Conservation (phyloP, 1,140 invertebrate species). For the Drosophila arizonae region DNA sequence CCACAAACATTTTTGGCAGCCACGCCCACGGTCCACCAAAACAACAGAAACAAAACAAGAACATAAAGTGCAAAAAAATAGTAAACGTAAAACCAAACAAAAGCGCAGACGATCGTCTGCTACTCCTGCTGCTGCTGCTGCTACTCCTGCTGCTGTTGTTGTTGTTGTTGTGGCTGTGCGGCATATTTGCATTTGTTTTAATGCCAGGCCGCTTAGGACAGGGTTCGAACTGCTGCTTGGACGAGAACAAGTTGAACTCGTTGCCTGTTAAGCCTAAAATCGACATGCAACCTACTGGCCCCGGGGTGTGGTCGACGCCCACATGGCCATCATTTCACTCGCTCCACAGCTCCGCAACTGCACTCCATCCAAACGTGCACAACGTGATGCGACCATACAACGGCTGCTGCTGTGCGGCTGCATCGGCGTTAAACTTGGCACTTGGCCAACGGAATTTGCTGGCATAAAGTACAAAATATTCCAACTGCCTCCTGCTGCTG, state of each 20-base stretch:
- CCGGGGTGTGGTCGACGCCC: constrained; percentile 52
- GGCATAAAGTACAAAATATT: constrained; percentile 76
- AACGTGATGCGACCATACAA: constrained; percentile 16
- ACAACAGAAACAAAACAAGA: not conserved
- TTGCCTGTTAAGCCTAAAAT: constrained; percentile 71
- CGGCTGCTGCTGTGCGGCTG: constrained; percentile 45
- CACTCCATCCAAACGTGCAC: constrained; percentile 15
- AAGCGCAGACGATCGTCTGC: constrained; percentile 47
- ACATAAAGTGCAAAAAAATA: not conserved
- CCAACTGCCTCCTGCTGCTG: constrained; percentile 54
- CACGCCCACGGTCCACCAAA: constrained; percentile 24
- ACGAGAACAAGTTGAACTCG: constrained; percentile 57
- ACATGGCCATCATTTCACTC: constrained; percentile 11
- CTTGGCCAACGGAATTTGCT: constrained; percentile 70
- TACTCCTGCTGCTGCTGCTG: constrained; percentile 22
- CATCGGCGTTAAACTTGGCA: constrained; percentile 70
- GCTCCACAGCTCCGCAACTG: not conserved
- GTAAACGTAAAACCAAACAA: constrained; percentile 41
- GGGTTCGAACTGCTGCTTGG: not conserved
- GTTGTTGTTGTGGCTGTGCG: constrained; percentile 42
- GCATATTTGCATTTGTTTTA: constrained; percentile 71
- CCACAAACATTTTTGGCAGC: constrained; percentile 38
- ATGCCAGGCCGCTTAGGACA: constrained; percentile 57
- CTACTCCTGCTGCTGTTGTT: no score
- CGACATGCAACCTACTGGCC: constrained; percentile 63